phyloP scores from a whole-genome alignment of 2,113 vertebrate species.

The Caracal caracal region DNA sequence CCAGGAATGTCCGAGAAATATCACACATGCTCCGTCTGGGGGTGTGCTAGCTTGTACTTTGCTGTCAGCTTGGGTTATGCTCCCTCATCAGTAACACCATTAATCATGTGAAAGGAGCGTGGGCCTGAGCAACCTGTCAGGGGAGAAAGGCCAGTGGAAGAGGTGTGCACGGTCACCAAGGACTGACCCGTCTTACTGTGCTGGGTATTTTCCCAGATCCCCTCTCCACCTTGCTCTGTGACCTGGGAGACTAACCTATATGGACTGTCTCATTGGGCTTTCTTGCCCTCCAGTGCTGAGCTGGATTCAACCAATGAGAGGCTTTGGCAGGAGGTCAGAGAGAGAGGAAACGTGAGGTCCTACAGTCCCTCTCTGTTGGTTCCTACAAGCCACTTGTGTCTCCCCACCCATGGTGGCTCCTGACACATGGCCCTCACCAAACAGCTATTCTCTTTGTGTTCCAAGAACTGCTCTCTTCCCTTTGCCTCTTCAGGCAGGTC shows the following conservation, averaged over 20 bases:
- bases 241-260: not conserved
- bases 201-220: not conserved
- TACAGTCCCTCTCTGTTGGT: too few species aligned
- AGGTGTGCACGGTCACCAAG: not conserved
- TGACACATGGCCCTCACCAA: not conserved
- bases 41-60: too few species aligned
- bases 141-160: not conserved
- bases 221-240: not conserved
- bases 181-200: not conserved
- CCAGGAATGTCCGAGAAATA: too few species aligned
- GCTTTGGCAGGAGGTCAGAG: not conserved
- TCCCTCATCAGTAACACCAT: not conserved
- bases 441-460: not conserved
- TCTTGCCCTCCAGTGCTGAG: not conserved
- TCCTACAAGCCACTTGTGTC: not conserved
- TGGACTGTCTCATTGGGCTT: not conserved
- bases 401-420: not conserved
- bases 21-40: too few species aligned
- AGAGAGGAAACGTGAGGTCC: not conserved
- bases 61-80: too few species aligned
- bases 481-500: not conserved
- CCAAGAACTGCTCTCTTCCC: not conserved
- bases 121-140: not conserved
- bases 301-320: not conserved
- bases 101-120: not conserved